Evolutionary conservation across 2,888 invertebrate species (phyloP), one percentile per base, ranked within the genome.

Genomic region (Yponomeuta malinellus): DNA sequence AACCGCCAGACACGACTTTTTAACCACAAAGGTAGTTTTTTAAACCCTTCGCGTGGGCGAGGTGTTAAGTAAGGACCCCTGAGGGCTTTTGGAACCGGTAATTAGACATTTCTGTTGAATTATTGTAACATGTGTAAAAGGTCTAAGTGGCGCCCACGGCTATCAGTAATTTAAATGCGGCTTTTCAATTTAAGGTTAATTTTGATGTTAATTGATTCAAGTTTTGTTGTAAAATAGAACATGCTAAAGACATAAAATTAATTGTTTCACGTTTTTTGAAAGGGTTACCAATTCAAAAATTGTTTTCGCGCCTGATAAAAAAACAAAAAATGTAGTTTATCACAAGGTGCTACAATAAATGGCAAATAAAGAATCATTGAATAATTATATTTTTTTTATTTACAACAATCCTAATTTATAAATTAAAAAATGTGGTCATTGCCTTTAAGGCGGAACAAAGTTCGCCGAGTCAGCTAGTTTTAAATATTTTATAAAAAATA

Each of bases 121-220:
- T 70, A 63, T 70, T 63, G 43, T 71, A 66, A 86, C 86, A 88
- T 84, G 86, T 87, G 88, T 87, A 83, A 85, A 81, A 74, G 76
- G 72, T 77, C 73, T 86, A 86, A 88, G 84, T 88, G 89, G 88
- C 89, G 89, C 90, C 81, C 75, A 74, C 73, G 83, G 69, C 73
- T 76, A 33, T 59, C 23, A 69, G 79, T 76, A 74, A 72, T 72
- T 74, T 78, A 59, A 59, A 59, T 78, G 80, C 75, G 79, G 78
- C 74, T 71, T 75, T 79, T 75, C 79, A 73, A 71, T 73, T 73
- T 73, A 70, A 59, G 52, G 15, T 59, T 59, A 3, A 59, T 59
- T 59, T 59, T 59, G 15, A 59, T 59, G 15, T 15, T 59, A 59
- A 59, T 8, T 59, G 52, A 15, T 12, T 59, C 15, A 15, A 1